Conservation (phyloP, 2,888 invertebrate genomes). For the Xylophagus ater region DNA sequence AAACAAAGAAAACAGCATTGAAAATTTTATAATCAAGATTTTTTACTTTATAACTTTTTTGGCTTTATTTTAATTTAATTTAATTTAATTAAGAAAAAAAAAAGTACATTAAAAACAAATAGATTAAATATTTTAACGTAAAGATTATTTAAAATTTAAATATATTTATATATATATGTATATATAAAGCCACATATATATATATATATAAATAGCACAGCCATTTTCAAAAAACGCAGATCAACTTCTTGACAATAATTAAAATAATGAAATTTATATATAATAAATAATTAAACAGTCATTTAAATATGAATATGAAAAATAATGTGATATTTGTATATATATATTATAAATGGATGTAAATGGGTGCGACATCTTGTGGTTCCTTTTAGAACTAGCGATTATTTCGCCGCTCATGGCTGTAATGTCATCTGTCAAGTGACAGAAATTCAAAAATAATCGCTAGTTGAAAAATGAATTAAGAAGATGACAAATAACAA, state of each 20-base stretch:
- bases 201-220: conserved; percentile 45
- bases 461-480: too few species aligned
- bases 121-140: not conserved
- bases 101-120: too few species aligned
- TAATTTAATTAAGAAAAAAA: too few species aligned
- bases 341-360: conserved; percentile 1
- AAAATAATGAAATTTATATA: conserved; percentile 16
- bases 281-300: conserved; percentile 11
- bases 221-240: conserved; percentile 88
- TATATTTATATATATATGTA: conserved; percentile 10
- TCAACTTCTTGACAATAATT: conserved; percentile 73
- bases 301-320: conserved; percentile 13
- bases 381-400: too few species aligned
- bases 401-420: too few species aligned
- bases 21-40: too few species aligned
- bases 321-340: conserved; percentile 3
- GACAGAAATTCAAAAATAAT: too few species aligned
- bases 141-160: conserved; percentile 6
- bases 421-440: too few species aligned
- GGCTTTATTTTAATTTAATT: too few species aligned
- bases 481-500: too few species aligned
- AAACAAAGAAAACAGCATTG: too few species aligned
- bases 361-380: conserved; percentile 8
- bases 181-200: conserved; percentile 17
- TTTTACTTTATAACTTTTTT: too few species aligned